Base-by-base conservation (phyloP, 2,888 invertebrate genomes). In the Hetaerina titia region DNA sequence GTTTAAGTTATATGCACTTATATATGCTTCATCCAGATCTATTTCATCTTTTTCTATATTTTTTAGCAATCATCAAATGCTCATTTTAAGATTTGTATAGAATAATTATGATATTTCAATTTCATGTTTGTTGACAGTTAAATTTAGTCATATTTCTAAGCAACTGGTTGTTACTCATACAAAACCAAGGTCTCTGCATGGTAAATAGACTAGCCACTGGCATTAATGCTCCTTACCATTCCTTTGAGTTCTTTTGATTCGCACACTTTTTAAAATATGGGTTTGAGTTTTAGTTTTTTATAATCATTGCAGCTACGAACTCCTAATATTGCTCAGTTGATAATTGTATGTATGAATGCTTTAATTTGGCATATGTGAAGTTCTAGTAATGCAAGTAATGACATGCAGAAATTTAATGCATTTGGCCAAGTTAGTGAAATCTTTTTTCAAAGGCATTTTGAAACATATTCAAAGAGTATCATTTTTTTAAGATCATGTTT, bases 1-100 rank as follows among this genome's bases (percentile, higher is more conserved):
- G n/a, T 92, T n/a, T 74, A 69, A 92, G 64, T 92, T 92, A 69
- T 92, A 69, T 92, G 57, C 64, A 69, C 22, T 11, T 56, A 69
- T 25, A 56, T 92, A 45, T 92, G 92, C 92, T 69, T 92, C 92
- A 69, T 92, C 92, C 92, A n/a, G 69, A 92, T 45, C 69, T 74
- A 74, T 69, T 57, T 92, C 69, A 58, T 58, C 19, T 58, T n/a
- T n/a, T 89, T 58, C 56, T 69, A 69, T 69, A 45, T 45, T 90
- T 63, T 92, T 92, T 69, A 57, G 69, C 69, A 69, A 92, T 69
- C 56, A 92, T 92, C 69, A 64, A 92, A 92, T 92, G 92, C 92
- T 92, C 92, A 92, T 56, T 92, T 92, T 92, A 92, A 92, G 92
- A 69, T 92, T 92, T 92, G 92, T 92, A 22, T 45, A 92, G 56